phyloP scores from a whole-genome alignment of 2,113 vertebrate genomes.

The Ophthalmolycus amberensis region DNA sequence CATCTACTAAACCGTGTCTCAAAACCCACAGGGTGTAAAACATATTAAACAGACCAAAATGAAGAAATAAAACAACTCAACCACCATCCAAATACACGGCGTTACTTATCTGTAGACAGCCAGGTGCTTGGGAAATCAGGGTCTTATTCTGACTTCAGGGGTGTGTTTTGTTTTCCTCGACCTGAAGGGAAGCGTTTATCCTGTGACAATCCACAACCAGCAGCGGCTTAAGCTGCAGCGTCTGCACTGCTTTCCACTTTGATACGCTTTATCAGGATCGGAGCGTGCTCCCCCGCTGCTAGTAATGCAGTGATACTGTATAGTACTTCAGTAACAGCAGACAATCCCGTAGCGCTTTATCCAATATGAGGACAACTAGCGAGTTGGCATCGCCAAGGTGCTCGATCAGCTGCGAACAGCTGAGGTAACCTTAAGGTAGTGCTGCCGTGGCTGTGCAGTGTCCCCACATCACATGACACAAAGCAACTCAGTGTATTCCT shows the following conservation, averaged over 20 bases:
- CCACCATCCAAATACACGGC: background rate
- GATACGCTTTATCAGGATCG: conserved; percentile 53
- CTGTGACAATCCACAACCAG: conserved; percentile 45
- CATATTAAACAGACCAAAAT: background rate
- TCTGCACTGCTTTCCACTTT: conserved; percentile 35
- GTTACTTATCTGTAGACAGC: conserved; percentile 25
- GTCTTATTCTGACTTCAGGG: conserved; percentile 11
- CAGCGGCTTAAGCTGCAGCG: conserved; percentile 46
- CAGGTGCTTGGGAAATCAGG: conserved; percentile 20
- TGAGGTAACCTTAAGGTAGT: background rate
- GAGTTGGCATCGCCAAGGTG: background rate
- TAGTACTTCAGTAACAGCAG: conserved; percentile 20
- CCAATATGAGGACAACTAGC: conserved; percentile 11
- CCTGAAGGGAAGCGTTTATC: conserved; percentile 45
- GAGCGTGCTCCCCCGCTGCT: conserved; percentile 4
- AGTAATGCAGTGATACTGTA: conserved; percentile 30
- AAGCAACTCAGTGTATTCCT: too few species aligned
- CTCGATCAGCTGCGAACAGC: conserved; percentile 31
- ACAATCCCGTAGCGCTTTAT: conserved; percentile 26
- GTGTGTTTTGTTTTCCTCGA: background rate
- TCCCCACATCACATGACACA: background rate
- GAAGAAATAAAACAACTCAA: conserved; percentile 22
- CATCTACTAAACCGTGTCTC: conserved; percentile 14
- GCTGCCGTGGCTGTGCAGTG: background rate
- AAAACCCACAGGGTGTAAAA: conserved; percentile 18